phyloP scores from a whole-genome alignment of 2,113 vertebrate species.

The Phrynocephalus versicolor region DNA sequence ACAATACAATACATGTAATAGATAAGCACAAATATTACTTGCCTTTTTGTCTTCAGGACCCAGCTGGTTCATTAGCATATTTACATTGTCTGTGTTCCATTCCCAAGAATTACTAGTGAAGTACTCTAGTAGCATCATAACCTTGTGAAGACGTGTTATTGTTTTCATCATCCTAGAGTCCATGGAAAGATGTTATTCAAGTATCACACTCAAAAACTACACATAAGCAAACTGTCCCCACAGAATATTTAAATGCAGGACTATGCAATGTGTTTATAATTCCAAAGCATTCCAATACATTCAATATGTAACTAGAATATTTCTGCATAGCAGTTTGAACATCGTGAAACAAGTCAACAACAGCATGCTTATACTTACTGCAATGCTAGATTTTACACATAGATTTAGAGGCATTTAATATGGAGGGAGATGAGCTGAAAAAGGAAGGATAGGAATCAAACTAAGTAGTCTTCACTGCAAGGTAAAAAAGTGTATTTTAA shows the following conservation, averaged over 20 bases:
- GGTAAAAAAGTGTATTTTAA: neutral
- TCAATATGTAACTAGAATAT: conserved; percentile 57
- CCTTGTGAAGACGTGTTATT: conserved; percentile 94
- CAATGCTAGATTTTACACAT: neutral
- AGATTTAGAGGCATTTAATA: neutral
- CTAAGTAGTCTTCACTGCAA: neutral
- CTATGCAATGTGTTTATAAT: conserved; percentile 20
- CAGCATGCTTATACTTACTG: neutral
- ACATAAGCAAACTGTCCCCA: neutral
- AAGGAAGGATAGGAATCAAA: neutral
- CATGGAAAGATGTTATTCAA: conserved; percentile 40
- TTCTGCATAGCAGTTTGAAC: conserved; percentile 66
- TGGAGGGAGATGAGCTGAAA: neutral
- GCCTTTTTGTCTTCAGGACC: conserved; percentile 93
- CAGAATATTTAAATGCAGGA: conserved; percentile 27
- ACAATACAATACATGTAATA: too few species aligned
- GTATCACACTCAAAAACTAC: neutral
- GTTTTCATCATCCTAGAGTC: conserved; percentile 96
- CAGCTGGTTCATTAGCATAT: conserved; percentile 91
- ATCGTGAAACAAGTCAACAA: neutral
- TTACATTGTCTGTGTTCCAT: conserved; percentile 94
- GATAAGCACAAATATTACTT: conserved; percentile 46
- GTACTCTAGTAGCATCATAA: conserved; percentile 95
- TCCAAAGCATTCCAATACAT: conserved; percentile 20
- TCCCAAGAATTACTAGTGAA: conserved; percentile 98